Conservation (phyloP, 2,797 vertebrate genomes). For the Sebastes taczanowskii region DNA sequence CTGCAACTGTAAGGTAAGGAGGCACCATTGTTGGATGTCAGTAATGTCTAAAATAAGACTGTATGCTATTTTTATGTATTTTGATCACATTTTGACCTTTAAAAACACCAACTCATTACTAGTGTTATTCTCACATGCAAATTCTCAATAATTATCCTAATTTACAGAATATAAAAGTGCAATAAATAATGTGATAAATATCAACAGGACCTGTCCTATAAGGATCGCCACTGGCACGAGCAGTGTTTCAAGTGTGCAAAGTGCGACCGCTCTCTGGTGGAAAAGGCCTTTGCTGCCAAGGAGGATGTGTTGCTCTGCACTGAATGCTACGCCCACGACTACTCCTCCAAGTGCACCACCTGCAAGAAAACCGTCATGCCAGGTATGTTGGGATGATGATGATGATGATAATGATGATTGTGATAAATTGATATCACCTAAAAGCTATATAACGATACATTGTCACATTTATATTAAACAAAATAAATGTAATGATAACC, state of each 20-base stretch:
- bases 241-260: constrained; percentile 93
- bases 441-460: neutral
- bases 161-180: neutral
- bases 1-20: constrained; percentile 90
- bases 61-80: neutral
- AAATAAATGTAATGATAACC: neutral
- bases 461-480: neutral
- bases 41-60: neutral
- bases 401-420: neutral
- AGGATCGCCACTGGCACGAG: constrained; percentile 95
- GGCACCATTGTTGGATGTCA: neutral
- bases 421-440: neutral
- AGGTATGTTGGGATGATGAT: constrained; percentile 76
- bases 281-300: constrained; percentile 96
- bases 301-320: constrained; percentile 92
- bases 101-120: neutral
- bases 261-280: constrained; percentile 89
- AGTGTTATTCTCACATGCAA: neutral
- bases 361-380: constrained; percentile 97
- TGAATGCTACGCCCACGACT: constrained; percentile 91
- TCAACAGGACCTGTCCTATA: constrained; percentile 93
- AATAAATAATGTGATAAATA: constrained; percentile 31
- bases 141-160: neutral
- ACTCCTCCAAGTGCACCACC: constrained; percentile 93
- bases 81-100: neutral